phyloP scores from a whole-genome alignment of 1,140 invertebrate species.

The Luehdorfia chinensis region DNA sequence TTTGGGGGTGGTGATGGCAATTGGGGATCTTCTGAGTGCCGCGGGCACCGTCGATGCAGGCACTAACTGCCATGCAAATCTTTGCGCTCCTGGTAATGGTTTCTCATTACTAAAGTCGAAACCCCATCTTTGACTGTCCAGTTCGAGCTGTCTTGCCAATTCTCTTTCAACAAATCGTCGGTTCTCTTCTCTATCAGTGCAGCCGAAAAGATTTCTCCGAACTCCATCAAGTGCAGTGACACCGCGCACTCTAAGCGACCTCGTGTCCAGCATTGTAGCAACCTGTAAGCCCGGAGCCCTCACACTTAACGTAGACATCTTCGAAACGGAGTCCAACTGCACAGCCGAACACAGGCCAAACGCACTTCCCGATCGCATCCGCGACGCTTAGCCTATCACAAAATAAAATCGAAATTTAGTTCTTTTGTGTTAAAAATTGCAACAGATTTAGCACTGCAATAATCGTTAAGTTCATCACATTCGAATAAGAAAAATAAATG shows the following conservation, averaged over 20 bases:
- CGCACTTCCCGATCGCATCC: constrained; percentile 62
- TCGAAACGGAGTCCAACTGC: constrained; percentile 45
- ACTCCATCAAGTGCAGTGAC: constrained; percentile 62
- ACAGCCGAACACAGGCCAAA: constrained; percentile 40
- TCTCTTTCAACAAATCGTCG: constrained; percentile 64
- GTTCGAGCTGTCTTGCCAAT: constrained; percentile 55
- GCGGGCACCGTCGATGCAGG: constrained; percentile 55
- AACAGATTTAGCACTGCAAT: constrained; percentile 29
- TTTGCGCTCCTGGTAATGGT: constrained; percentile 60
- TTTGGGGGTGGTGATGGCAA: constrained; percentile 51
- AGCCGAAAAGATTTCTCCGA: constrained; percentile 67
- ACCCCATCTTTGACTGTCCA: constrained; percentile 68
- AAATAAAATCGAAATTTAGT: constrained; percentile 53
- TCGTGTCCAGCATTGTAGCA: constrained; percentile 59
- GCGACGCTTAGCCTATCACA: constrained; percentile 52
- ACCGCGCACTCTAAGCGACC: constrained; percentile 52
- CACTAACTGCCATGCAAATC: constrained; percentile 68
- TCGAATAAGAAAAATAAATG: constrained; percentile 50
- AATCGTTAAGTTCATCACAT: constrained; percentile 55
- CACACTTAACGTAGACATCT: constrained; percentile 71
- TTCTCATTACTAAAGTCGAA: constrained; percentile 70
- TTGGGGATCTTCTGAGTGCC: constrained; percentile 58
- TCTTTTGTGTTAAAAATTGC: constrained; percentile 25
- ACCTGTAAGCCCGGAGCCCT: constrained; percentile 60
- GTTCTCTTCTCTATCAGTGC: constrained; percentile 63